phyloP scores from a whole-genome alignment of 2,888 invertebrate genomes.

The Tortricodes alternella region DNA sequence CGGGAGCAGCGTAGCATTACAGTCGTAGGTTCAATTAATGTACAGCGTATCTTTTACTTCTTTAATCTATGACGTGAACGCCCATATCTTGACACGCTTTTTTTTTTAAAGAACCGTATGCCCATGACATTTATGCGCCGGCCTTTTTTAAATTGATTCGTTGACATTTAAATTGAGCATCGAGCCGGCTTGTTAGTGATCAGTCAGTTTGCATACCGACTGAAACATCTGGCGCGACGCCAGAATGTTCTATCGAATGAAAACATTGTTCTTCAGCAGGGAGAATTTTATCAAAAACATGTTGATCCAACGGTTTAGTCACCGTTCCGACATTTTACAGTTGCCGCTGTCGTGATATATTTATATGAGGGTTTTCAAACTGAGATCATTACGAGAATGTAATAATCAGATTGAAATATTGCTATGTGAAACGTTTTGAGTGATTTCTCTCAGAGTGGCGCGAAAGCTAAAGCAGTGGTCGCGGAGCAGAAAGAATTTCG shows the following conservation, averaged over 20 bases:
- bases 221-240: slow-evolving; percentile 3
- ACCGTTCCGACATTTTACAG: neutral
- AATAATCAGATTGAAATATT: too few species aligned
- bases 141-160: slow-evolving; percentile 14
- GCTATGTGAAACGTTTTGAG: too few species aligned
- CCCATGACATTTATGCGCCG: neutral
- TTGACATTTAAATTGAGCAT: slow-evolving; percentile 6
- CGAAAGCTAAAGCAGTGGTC: too few species aligned
- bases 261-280: neutral
- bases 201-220: neutral
- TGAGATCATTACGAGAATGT: too few species aligned
- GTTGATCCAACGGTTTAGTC: neutral
- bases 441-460: too few species aligned
- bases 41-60: too few species aligned
- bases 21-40: too few species aligned
- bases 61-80: too few species aligned
- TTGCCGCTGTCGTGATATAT: neutral
- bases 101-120: neutral
- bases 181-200: slow-evolving; percentile 1
- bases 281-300: neutral
- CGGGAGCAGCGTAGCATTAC: too few species aligned
- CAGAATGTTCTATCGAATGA: neutral
- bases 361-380: too few species aligned
- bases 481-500: too few species aligned
- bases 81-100: too few species aligned